A percentile compares a stretch with the other conserved stretches of the same genome.
Conservation (phyloP, 2,113 vertebrate species). For the Rhabdornis inornatus region DNA sequence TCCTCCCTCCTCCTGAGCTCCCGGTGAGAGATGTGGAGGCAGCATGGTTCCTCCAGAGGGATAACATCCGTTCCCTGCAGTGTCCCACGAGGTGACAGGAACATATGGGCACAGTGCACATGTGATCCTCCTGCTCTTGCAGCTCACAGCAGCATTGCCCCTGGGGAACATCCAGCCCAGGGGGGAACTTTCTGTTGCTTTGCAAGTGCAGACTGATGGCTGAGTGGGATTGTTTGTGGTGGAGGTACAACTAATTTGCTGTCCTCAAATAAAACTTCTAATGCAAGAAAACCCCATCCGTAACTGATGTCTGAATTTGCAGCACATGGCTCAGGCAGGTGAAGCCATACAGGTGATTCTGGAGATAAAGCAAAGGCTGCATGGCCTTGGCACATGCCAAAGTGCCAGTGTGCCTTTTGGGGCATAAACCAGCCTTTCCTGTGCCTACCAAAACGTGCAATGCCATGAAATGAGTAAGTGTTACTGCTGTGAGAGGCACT, state of each 20-base stretch:
- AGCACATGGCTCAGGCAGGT: not conserved
- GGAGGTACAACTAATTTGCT: not conserved
- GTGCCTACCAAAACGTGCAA: not conserved
- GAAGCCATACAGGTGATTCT: not conserved
- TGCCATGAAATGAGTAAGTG: not conserved
- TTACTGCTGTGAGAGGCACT: not conserved
- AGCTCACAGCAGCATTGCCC: not conserved
- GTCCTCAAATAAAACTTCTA: not conserved
- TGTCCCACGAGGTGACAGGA: not conserved
- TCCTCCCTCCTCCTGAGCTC: not conserved
- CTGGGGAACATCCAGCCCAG: not conserved
- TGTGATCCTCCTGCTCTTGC: not conserved
- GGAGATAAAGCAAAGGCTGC: not conserved
- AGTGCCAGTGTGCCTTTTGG: not conserved
- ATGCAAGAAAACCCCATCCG: not conserved
- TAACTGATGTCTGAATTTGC: not conserved
- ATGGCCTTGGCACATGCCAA: not conserved
- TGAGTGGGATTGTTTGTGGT: not conserved
- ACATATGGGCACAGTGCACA: not conserved
- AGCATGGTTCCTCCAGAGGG: not conserved
- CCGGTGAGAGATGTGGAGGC: not conserved
- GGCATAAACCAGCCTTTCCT: not conserved
- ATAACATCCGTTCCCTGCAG: not conserved
- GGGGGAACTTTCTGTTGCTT: not conserved
- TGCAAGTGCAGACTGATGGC: fast-evolving